Conservation (phyloP, 1,140 invertebrate species). For the Musca vetustissima region DNA sequence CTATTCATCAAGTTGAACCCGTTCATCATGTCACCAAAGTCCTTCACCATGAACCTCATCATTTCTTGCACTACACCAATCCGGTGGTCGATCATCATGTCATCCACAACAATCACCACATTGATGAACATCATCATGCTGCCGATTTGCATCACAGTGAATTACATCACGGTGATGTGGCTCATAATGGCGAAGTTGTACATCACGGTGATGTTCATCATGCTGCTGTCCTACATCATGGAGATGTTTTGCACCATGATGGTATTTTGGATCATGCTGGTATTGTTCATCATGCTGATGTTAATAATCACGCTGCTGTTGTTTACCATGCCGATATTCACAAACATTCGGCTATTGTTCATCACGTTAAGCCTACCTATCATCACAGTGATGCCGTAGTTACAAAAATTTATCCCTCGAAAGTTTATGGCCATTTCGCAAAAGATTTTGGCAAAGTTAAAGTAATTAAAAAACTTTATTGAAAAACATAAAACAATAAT, state of each 20-base stretch:
- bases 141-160: slow-evolving; percentile 33
- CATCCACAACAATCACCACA: slow-evolving; percentile 36
- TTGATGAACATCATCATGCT: slow-evolving; percentile 37
- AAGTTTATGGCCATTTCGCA: slow-evolving; percentile 48
- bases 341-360: slow-evolving; percentile 39
- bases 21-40: slow-evolving; percentile 48
- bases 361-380: slow-evolving; percentile 29
- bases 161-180: slow-evolving; percentile 28
- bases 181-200: slow-evolving; percentile 28
- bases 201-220: slow-evolving; percentile 28
- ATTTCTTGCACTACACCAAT: slow-evolving; percentile 45
- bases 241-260: slow-evolving; percentile 32
- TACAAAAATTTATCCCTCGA: slow-evolving; percentile 38
- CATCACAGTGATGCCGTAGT: slow-evolving; percentile 37
- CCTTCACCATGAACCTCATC: slow-evolving; percentile 46
- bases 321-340: slow-evolving; percentile 37
- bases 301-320: slow-evolving; percentile 32
- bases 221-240: slow-evolving; percentile 26
- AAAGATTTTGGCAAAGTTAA: slow-evolving; percentile 50
- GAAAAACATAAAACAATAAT: no score
- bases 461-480: slow-evolving; percentile 50
- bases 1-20: slow-evolving; percentile 43
- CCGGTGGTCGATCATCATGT: slow-evolving; percentile 48
- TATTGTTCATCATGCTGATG: slow-evolving; percentile 34
- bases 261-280: neutral